Conservation (phyloP, 2,113 vertebrate genomes). For the Xenus cinereus region DNA sequence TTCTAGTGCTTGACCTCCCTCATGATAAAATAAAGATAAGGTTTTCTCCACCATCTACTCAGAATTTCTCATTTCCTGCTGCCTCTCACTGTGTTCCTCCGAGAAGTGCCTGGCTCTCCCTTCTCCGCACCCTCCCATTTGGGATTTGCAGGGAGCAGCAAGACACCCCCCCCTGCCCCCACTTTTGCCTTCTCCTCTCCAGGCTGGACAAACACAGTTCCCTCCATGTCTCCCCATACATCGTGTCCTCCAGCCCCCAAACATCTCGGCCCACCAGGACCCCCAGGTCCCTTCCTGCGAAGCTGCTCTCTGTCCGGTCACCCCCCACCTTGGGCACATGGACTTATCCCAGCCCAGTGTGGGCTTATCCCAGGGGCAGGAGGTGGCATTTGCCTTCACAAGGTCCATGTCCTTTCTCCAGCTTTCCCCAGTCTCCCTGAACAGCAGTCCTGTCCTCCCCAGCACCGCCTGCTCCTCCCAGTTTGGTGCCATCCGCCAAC, state of each 20-base stretch:
- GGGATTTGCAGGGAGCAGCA: not conserved
- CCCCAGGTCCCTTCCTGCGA: too few species aligned
- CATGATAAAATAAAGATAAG: not conserved
- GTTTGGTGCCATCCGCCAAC: not conserved
- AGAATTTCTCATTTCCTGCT: not conserved
- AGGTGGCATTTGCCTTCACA: rapidly evolving
- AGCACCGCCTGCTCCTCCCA: not conserved
- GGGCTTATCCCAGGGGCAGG: not conserved
- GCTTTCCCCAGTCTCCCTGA: not conserved
- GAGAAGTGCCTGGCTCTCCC: not conserved
- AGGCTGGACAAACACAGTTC: not conserved
- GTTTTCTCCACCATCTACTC: not conserved
- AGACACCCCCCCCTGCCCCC: not conserved
- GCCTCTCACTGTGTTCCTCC: not conserved
- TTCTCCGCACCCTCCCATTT: not conserved
- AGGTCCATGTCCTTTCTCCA: not conserved
- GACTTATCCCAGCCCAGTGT: too few species aligned
- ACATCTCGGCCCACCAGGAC: not conserved
- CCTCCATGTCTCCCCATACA: not conserved
- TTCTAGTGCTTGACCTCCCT: not conserved
- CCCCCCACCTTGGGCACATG: not conserved
- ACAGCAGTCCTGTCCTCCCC: not conserved
- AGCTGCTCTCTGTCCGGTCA: not conserved
- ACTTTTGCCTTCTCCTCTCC: not conserved
- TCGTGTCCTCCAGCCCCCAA: not conserved